phyloP scores from a whole-genome alignment of 2,888 invertebrate species.

The Rugalucina vietnamica region DNA sequence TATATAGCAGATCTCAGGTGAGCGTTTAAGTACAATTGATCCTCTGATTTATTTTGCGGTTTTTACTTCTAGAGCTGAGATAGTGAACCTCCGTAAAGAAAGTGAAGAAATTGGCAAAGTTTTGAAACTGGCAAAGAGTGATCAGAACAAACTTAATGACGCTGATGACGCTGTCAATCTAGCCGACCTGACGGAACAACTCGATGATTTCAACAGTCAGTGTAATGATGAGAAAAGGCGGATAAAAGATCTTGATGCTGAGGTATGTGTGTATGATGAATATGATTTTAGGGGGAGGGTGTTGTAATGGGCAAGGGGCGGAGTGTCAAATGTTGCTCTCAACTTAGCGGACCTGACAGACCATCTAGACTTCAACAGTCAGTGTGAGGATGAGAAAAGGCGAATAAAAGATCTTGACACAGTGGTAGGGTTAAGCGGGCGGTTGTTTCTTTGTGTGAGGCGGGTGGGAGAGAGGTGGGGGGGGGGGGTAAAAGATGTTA shows the following conservation, averaged over 20 bases:
- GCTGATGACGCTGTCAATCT: constrained; percentile 61
- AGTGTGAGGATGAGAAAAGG: constrained; percentile 67
- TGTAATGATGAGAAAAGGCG: constrained; percentile 68
- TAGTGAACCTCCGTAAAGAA: constrained; percentile 70
- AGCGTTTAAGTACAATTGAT: too few relatives aligned
- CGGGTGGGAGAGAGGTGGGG: too few relatives aligned
- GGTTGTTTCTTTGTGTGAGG: too few relatives aligned
- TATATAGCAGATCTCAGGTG: too few relatives aligned
- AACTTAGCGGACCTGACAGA: constrained; percentile 66
- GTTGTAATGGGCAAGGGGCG: too few relatives aligned
- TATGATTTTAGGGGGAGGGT: background rate
- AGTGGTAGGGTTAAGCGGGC: too few relatives aligned
- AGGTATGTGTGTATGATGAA: too few relatives aligned
- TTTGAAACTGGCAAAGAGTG: constrained; percentile 69
- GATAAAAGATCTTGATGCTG: constrained; percentile 65
- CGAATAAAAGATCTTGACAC: constrained; percentile 65
- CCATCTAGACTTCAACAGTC: constrained; percentile 64
- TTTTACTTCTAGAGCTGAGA: constrained; percentile 66
- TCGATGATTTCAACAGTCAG: constrained; percentile 66
- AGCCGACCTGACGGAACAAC: constrained; percentile 59
- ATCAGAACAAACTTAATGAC: constrained; percentile 71
- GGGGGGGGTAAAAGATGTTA: too few relatives aligned
- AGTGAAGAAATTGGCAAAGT: constrained; percentile 71
- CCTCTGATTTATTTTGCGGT: too few relatives aligned
- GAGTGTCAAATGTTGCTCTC: too few relatives aligned